phyloP scores from a whole-genome alignment of 2,113 vertebrate species.

The Glareola pratincola region DNA sequence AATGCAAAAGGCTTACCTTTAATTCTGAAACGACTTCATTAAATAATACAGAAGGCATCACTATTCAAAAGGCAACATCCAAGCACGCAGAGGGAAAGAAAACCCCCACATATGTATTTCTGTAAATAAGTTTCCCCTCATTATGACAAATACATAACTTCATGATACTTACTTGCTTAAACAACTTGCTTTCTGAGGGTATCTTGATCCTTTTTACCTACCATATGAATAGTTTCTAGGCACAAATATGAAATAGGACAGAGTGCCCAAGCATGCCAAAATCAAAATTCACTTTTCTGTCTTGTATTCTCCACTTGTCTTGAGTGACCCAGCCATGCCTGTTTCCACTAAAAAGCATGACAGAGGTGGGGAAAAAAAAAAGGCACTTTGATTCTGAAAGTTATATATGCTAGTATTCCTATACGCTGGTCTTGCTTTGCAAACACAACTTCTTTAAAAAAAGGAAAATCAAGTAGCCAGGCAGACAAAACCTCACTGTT shows the following conservation, averaged over 20 bases:
- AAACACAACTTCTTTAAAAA: not conserved
- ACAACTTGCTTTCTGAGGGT: not conserved
- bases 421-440: not conserved
- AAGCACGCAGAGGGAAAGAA: not conserved
- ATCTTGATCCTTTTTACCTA: not conserved
- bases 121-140: not conserved
- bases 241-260: not conserved
- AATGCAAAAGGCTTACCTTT: not conserved
- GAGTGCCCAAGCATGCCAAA: not conserved
- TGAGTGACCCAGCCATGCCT: fast-evolving
- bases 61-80: not conserved
- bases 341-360: not conserved
- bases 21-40: not conserved
- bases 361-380: fast-evolving
- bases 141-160: not conserved
- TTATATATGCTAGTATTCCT: not conserved
- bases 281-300: not conserved
- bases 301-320: not conserved
- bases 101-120: not conserved
- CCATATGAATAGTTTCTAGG: not conserved
- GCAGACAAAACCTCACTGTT: not conserved
- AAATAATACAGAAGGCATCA: not conserved
- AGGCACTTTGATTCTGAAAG: not conserved
- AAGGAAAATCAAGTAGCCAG: not conserved
- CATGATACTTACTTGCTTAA: not conserved